A percentile compares a stretch with the other conserved stretches of the same genome.
These are phyloP conservation scores for Prorops nasuta DNA, from an alignment of 1,140 invertebrate species.

Conservation along the genomic window DNA sequence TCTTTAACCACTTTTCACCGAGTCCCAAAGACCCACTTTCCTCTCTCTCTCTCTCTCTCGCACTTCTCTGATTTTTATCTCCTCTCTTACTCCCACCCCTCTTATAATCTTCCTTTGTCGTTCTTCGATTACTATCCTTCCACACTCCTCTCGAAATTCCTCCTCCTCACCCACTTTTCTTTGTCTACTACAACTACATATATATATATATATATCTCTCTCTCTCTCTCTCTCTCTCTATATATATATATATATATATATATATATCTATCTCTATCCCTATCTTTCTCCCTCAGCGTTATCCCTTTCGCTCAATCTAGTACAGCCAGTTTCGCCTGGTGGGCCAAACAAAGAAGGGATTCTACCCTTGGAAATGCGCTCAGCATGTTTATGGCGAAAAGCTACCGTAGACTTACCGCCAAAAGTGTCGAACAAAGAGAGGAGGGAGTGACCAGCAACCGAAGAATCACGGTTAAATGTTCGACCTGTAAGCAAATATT, in stretches of 20 bases:
- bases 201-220: too few species aligned
- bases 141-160: slow-evolving; percentile 5
- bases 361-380: slow-evolving; percentile 24
- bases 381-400: slow-evolving; percentile 34
- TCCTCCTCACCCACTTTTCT: neutral
- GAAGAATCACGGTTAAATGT: neutral
- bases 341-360: slow-evolving; percentile 27
- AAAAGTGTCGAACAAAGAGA: slow-evolving; percentile 3
- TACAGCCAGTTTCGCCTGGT: slow-evolving; percentile 4
- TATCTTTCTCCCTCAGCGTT: neutral
- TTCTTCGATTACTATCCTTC: too few species aligned
- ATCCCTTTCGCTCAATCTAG: neutral
- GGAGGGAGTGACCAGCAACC: slow-evolving; percentile 2
- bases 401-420: slow-evolving; percentile 17
- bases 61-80: neutral
- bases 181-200: too few species aligned
- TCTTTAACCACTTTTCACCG: too few species aligned
- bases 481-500: neutral
- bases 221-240: too few species aligned
- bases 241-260: too few species aligned
- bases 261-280: too few species aligned
- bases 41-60: neutral
- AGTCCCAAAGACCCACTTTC: slow-evolving; percentile 22
- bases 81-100: neutral
- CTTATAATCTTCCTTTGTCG: slow-evolving; percentile 1